Conservation (phyloP, 1,140 invertebrate genomes). For the Laupala kohalensis region DNA sequence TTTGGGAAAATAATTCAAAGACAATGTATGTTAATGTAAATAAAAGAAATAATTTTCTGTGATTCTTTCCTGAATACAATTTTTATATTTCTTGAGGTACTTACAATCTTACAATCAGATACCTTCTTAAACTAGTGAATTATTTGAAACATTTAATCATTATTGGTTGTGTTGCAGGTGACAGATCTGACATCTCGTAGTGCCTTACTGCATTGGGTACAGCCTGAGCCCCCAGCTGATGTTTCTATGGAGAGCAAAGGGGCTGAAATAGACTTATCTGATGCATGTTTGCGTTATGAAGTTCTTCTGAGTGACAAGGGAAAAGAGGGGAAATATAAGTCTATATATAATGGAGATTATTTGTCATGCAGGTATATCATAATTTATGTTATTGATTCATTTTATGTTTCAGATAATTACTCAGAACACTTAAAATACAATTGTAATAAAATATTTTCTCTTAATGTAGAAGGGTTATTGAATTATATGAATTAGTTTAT, state of each 20-base stretch:
- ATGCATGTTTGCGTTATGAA: constrained; percentile 58
- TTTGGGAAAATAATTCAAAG: too few relatives aligned
- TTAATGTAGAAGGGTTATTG: too few relatives aligned
- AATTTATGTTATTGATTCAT: too few relatives aligned
- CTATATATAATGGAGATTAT: constrained; percentile 57
- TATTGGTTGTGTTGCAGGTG: constrained; percentile 35
- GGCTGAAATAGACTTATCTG: constrained; percentile 30
- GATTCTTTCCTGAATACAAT: too few relatives aligned
- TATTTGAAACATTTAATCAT: background rate
- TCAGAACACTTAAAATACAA: too few relatives aligned
- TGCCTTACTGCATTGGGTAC: constrained; percentile 64
- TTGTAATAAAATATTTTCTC: too few relatives aligned
- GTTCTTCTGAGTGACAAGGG: constrained; percentile 62
- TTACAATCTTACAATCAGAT: too few relatives aligned
- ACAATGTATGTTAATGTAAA: too few relatives aligned
- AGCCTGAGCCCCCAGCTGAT: constrained; percentile 44
- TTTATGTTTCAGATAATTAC: too few relatives aligned
- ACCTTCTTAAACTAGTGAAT: background rate
- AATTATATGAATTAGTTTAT: too few relatives aligned
- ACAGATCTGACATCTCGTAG: constrained; percentile 61
- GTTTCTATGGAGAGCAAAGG: constrained; percentile 29
- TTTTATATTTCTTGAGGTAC: too few relatives aligned
- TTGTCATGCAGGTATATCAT: constrained; percentile 50
- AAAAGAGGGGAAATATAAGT: constrained; percentile 61
- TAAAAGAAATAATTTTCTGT: too few relatives aligned